These are phyloP conservation scores for Larimichthys polyactis DNA, from an alignment of 2,113 vertebrate genomes.

Conservation along the genomic window DNA sequence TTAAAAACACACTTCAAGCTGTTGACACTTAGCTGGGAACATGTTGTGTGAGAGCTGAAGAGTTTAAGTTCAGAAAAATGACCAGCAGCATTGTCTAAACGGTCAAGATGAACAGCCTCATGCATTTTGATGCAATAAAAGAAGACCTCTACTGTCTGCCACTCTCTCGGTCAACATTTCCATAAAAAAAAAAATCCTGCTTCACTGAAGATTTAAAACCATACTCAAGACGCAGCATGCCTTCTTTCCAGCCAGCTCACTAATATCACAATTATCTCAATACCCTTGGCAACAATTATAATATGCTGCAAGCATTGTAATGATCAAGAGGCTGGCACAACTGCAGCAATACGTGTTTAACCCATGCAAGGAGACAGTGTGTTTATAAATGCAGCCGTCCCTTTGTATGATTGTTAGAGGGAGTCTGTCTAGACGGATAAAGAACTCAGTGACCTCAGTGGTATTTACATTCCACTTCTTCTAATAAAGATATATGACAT, in stretches of 20 bases:
- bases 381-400: conserved; percentile 28
- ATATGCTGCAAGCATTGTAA: conserved; percentile 30
- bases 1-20: neutral
- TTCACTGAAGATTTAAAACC: conserved; percentile 31
- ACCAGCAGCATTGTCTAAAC: neutral
- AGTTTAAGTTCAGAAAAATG: neutral
- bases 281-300: conserved; percentile 32
- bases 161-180: conserved; percentile 34
- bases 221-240: conserved; percentile 17
- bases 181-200: conserved; percentile 45
- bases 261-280: conserved; percentile 41
- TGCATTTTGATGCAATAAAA: conserved; percentile 39
- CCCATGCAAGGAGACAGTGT: neutral
- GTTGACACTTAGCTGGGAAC: neutral
- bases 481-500: conserved; percentile 47
- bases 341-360: neutral
- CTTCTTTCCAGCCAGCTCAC: neutral
- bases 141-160: conserved; percentile 6
- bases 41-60: neutral
- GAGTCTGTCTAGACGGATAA: conserved; percentile 50
- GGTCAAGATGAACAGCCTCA: conserved; percentile 13
- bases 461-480: conserved; percentile 56
- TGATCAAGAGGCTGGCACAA: conserved; percentile 1
- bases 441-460: conserved; percentile 19
- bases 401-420: conserved; percentile 23